phyloP scores from a whole-genome alignment of 2,113 vertebrate species.

The Rhinopithecus roxellana region DNA sequence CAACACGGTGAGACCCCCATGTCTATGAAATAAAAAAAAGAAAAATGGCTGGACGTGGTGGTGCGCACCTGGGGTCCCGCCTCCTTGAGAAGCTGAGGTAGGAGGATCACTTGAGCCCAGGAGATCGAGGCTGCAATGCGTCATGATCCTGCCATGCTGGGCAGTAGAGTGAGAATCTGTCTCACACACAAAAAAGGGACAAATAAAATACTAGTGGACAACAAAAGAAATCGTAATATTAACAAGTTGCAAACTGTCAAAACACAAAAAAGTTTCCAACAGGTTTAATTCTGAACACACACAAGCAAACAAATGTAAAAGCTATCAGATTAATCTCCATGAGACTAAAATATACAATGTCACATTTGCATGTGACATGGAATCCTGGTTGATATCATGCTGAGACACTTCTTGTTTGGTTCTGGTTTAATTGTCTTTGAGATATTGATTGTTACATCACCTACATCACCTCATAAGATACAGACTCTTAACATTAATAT shows the following conservation, averaged over 20 bases:
- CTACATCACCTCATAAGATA: background rate
- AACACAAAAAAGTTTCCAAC: background rate
- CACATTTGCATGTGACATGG: background rate
- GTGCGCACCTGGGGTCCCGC: no score
- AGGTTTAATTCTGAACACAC: background rate
- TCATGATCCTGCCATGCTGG: no score
- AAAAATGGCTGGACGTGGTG: no score
- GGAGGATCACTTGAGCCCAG: no score
- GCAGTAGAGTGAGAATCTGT: no score
- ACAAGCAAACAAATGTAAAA: background rate
- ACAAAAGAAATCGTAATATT: background rate
- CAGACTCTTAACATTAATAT: background rate
- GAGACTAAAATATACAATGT: rapidly evolving
- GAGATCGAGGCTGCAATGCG: no score
- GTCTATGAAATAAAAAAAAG: no score
- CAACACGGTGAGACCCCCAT: no score
- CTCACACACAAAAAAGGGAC: no score
- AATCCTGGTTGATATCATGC: rapidly evolving
- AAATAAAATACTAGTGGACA: background rate
- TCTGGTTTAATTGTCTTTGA: background rate
- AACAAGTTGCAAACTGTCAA: background rate
- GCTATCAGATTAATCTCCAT: background rate
- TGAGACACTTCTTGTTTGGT: background rate
- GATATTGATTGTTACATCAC: background rate
- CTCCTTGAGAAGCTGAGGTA: no score